These are phyloP conservation scores for Timandra comae DNA, from an alignment of 2,888 invertebrate genomes.

Conservation along the genomic window DNA sequence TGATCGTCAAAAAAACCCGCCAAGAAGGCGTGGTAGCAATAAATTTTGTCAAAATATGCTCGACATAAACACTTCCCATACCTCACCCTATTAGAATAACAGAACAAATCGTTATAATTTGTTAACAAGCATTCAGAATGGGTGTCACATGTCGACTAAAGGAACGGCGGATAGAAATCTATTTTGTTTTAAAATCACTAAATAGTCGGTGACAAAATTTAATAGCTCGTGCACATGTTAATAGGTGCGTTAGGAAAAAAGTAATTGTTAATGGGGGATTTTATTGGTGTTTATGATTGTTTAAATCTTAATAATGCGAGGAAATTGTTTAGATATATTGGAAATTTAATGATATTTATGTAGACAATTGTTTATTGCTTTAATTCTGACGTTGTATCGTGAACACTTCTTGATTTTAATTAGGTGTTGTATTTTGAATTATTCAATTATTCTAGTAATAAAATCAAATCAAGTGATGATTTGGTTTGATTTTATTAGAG, in stretches of 20 bases:
- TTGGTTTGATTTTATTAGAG: too few relatives aligned
- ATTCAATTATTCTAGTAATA: too few relatives aligned
- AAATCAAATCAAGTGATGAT: too few relatives aligned
- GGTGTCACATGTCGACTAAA: slow-evolving; percentile 61
- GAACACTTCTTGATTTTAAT: too few relatives aligned
- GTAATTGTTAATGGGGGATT: slow-evolving; percentile 5
- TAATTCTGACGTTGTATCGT: too few relatives aligned
- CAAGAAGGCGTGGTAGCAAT: slow-evolving; percentile 72
- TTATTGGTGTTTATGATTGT: not conserved
- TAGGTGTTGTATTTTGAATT: too few relatives aligned
- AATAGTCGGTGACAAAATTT: slow-evolving; percentile 70
- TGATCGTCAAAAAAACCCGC: slow-evolving; percentile 51
- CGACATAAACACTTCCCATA: slow-evolving; percentile 71
- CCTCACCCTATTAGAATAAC: slow-evolving; percentile 71
- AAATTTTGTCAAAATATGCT: slow-evolving; percentile 77
- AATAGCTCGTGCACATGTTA: slow-evolving; percentile 68
- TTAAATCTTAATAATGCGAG: not conserved
- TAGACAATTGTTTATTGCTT: too few relatives aligned
- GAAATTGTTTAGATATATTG: too few relatives aligned
- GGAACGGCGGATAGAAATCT: slow-evolving; percentile 60
- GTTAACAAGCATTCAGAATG: slow-evolving; percentile 71
- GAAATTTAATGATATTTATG: too few relatives aligned
- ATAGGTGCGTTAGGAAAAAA: slow-evolving; percentile 37
- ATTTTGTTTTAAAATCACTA: slow-evolving; percentile 65
- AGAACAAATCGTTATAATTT: slow-evolving; percentile 74